These are phyloP conservation scores for Ciconia stormi DNA, from an alignment of 2,113 vertebrate species.

Conservation along the genomic window DNA sequence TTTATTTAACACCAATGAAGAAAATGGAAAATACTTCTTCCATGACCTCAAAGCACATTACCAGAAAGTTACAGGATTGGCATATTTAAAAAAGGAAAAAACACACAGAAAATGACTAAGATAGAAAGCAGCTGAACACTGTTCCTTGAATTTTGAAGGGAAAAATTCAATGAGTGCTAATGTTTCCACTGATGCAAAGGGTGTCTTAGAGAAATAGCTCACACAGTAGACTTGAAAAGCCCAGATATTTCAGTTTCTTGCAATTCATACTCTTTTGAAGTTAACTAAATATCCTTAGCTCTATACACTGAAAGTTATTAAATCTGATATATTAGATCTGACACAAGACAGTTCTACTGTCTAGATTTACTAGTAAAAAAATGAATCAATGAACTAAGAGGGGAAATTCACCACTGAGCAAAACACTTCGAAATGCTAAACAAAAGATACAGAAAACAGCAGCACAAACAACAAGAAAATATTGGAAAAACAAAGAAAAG, in stretches of 20 bases:
- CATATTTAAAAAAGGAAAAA: not conserved
- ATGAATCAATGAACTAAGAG: not conserved
- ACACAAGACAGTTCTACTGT: not conserved
- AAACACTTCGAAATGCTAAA: not conserved
- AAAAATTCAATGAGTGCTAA: not conserved
- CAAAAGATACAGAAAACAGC: not conserved
- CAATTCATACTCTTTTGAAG: not conserved
- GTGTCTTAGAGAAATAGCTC: not conserved
- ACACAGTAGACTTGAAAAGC: not conserved
- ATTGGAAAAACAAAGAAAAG: not conserved
- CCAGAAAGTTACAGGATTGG: not conserved
- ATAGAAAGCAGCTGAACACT: not conserved
- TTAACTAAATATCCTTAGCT: not conserved
- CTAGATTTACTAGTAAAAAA: not conserved
- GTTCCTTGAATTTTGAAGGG: not conserved
- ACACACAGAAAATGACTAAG: not conserved
- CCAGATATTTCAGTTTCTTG: not conserved
- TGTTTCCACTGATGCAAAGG: not conserved
- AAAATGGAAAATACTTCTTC: not conserved
- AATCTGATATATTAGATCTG: not conserved
- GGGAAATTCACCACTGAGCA: not conserved
- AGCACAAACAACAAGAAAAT: not conserved
- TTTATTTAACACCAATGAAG: not conserved
- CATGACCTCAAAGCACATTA: not conserved
- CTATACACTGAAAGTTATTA: not conserved